Evolutionary conservation across 2,888 invertebrate genomes (phyloP).

Genomic region (Trachelus troglodyta): DNA sequence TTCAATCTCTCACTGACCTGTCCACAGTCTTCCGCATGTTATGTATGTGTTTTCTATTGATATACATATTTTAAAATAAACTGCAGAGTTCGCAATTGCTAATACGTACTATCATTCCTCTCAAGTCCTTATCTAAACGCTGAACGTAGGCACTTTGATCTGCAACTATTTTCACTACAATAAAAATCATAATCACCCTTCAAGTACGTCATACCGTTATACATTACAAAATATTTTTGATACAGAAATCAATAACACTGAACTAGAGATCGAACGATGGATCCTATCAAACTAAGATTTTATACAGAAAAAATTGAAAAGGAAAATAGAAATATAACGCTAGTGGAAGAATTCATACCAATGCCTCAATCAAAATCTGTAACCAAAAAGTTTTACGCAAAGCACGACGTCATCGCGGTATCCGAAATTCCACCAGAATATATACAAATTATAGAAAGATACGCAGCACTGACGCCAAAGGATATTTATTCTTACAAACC

Average conservation of each 20-base stretch:
- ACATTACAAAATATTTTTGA: background rate
- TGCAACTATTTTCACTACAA: conserved; percentile 8
- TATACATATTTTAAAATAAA: conserved; percentile 64
- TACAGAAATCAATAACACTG: background rate
- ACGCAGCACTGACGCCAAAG: conserved; percentile 36
- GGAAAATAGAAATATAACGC: conserved; percentile 40
- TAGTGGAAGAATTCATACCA: conserved; percentile 47
- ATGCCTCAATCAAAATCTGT: conserved; percentile 37
- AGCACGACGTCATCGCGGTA: conserved; percentile 42
- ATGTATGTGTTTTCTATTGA: conserved; percentile 63
- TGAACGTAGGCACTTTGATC: background rate
- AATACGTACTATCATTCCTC: background rate
- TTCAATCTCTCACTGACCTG: conserved; percentile 13
- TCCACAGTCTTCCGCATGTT: conserved; percentile 56
- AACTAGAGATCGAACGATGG: conserved; percentile 26
- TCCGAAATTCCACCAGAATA: conserved; percentile 41
- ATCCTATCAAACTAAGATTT: conserved; percentile 49
- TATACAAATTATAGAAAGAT: conserved; percentile 45
- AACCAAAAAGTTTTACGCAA: conserved; percentile 58
- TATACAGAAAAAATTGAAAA: conserved; percentile 52
- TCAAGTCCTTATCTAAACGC: background rate
- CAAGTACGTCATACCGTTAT: background rate
- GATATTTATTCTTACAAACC: conserved; percentile 51
- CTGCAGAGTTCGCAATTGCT: conserved; percentile 32
- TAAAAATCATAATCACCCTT: background rate